phyloP scores from a whole-genome alignment of 2,797 vertebrate genomes.

The Coreius guichenoti region DNA sequence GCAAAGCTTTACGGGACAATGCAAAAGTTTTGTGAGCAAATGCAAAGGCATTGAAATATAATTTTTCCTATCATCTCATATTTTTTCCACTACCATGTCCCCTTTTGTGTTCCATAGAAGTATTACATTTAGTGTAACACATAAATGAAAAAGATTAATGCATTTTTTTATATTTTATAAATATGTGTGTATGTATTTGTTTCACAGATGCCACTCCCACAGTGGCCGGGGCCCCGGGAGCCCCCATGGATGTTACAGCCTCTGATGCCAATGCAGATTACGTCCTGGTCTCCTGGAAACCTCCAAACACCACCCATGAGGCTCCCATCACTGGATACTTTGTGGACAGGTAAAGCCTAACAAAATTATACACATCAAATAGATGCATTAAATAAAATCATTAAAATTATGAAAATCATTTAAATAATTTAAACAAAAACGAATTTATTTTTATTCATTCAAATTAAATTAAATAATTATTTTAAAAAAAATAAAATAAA shows the following conservation, averaged over 20 bases:
- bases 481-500: no score
- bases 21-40: not conserved
- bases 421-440: not conserved
- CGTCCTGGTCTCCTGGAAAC: conserved; percentile 95
- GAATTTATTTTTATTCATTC: not conserved
- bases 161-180: not conserved
- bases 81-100: not conserved
- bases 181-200: conserved; percentile 3
- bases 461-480: not conserved
- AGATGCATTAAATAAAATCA: not conserved
- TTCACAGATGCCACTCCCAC: conserved; percentile 83
- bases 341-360: conserved; percentile 85
- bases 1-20: not conserved
- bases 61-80: not conserved
- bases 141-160: not conserved
- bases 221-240: conserved; percentile 86
- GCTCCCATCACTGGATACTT: conserved; percentile 91
- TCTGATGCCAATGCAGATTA: conserved; percentile 92
- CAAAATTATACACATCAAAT: not conserved
- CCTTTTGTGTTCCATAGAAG: not conserved
- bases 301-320: conserved; percentile 90
- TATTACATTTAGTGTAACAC: not conserved
- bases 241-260: conserved; percentile 90
- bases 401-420: not conserved
- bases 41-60: not conserved